These are phyloP conservation scores for Sinocyclocheilus maitianheensis DNA, from an alignment of 2,113 vertebrate species.

Conservation along the genomic window DNA sequence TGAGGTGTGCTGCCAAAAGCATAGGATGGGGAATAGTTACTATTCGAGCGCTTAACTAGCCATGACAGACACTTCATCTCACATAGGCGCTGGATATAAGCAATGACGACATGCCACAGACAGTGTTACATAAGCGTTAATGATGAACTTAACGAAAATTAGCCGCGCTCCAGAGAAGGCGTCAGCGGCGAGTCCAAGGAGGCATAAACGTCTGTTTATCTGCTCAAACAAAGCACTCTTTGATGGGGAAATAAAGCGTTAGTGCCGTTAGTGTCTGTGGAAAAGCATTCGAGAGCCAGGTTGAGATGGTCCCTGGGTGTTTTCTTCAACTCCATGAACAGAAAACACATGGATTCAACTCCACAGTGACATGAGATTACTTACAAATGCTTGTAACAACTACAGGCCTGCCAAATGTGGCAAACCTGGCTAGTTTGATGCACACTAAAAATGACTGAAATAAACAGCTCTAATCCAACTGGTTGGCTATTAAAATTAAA, in stretches of 20 bases:
- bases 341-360: constrained; percentile 17
- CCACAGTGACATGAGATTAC: neutral
- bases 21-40: constrained; percentile 58
- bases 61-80: constrained; percentile 41
- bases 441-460: neutral
- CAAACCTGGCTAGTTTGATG: neutral
- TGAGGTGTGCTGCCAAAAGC: constrained; percentile 18
- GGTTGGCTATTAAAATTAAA: neutral
- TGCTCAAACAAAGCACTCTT: constrained; percentile 18
- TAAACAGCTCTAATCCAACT: neutral
- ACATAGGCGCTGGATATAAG: constrained; percentile 47
- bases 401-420: neutral
- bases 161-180: neutral
- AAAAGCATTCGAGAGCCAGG: constrained; percentile 1
- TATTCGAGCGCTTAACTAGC: constrained; percentile 46
- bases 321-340: neutral
- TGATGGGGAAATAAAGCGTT: neutral
- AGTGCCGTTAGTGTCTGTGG: neutral
- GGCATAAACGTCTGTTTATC: neutral
- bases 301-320: neutral
- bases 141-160: constrained; percentile 52
- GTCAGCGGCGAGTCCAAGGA: neutral
- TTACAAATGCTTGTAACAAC: neutral
- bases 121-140: constrained; percentile 67
- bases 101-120: constrained; percentile 60